Evolutionary conservation across 2,888 invertebrate species (phyloP).

Genomic region (Lepidocyrtinus sp.): DNA sequence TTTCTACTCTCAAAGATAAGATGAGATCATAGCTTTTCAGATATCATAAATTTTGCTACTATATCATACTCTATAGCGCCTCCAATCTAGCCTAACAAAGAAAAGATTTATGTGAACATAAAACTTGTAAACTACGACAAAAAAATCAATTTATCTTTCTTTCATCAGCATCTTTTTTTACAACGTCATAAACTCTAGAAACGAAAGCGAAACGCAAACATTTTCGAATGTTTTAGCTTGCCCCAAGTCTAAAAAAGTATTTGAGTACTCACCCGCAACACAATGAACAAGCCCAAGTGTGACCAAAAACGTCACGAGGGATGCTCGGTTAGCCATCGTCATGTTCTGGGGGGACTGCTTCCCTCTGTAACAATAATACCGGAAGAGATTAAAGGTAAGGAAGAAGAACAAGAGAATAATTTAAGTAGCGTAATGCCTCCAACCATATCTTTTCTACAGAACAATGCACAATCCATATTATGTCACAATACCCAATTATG

Average conservation of each 20-base stretch:
- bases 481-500: constrained; percentile 27
- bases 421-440: not conserved
- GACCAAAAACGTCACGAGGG: constrained; percentile 38
- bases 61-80: no score
- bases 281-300: constrained; percentile 43
- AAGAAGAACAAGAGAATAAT: not conserved
- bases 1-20: not conserved
- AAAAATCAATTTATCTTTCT: no score
- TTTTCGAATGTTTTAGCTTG: not conserved
- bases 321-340: constrained; percentile 42
- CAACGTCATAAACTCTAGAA: no score
- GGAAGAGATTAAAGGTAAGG: constrained; percentile 37
- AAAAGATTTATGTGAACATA: no score
- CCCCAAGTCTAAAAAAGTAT: no score
- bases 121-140: no score
- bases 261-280: constrained; percentile 49
- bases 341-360: constrained; percentile 23
- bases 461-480: constrained; percentile 25
- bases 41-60: no score
- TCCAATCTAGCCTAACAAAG: no score
- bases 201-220: constrained; percentile 18
- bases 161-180: no score
- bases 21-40: not conserved
- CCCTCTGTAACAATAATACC: constrained; percentile 52
- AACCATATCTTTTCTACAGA: not conserved